Base-by-base conservation (phyloP, 2,113 vertebrate genomes). In the Propithecus coquereli region DNA sequence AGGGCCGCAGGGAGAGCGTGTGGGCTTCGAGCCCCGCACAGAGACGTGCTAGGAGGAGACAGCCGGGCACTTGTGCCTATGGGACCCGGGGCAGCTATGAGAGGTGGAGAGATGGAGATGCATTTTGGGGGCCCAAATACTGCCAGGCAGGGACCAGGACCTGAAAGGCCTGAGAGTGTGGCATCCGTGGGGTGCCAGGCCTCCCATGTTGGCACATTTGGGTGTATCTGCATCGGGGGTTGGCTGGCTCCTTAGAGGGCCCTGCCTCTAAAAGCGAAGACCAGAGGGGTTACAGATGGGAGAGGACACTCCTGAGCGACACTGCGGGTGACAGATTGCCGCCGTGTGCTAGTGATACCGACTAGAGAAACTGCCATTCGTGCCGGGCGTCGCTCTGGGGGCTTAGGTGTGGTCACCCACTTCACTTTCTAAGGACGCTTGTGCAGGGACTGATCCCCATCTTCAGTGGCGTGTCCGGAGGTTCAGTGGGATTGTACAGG, bases 391-490 rank as follows among this genome's bases (percentile, higher is more conserved):
- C 10, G 6, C n/a, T 68, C n/a, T 89, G 47, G 34, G n/a, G 50
- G 20, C 54, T 27, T 61, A 17, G 30, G n/a, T 11, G 25, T 8
- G 22, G 10, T 74, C 79, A 12, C 32, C 23, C 37, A 6, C 0
- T 59, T 52, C 25, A 4, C 82, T 43, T 11, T 37, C 13, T 11
- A 8, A 57, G 37, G 30, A 25, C 23, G 16, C 16, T 54, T 0
- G 57, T 43, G 0, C 40, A 34, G n/a, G 57, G 17, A 8, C 20
- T 0, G 23, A n/a, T 45, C 22, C 16, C 6, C 0, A 0, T 47
- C 61, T 50, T 34, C 2, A 3, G 30, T 27, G 10, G 9, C 23
- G 13, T 9, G 84, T 54, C 40, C 0, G 27, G 40, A 52, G 47
- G n/a, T 3, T 79, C 68, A 47, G n/a, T 13, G 27, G 0, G n/a